Base-by-base conservation (phyloP, 2,113 vertebrate genomes). In the Puntigrus tetrazona region DNA sequence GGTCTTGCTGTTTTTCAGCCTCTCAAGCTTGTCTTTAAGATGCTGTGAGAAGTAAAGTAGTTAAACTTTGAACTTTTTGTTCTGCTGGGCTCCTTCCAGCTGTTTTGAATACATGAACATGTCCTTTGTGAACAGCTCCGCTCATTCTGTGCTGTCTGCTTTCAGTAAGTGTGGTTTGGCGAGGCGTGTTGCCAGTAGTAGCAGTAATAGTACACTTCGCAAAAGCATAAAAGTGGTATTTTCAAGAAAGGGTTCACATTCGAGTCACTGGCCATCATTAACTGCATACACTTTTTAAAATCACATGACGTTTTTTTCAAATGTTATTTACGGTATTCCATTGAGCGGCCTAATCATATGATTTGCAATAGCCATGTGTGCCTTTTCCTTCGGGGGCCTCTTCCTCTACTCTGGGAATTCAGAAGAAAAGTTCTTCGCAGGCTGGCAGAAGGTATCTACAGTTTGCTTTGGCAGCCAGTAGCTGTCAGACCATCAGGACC, bases 381-480 rank as follows among this genome's bases (percentile, higher is more conserved):
- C 47, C 2, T 69, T 65, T 55, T 18, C 25, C 41, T 55, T 50
- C 4, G 11, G 8, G 45, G 11, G 11, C 45, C 63, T 2, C 22
- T 70, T 72, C 47, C 36, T 34, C 20, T n/a, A 31, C 18, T 22
- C 72, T 47, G 45, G 79, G 59, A 82, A 86, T 57, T 31, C 25
- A 86, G 34, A 27, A 47, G 14, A 27, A 75, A 57, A 36, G 3
- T 20, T 27, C 50, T 45, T 41, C 52, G 74, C 52, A 85, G 27
- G 38, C 75, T 79, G 75, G 65, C 25, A 55, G 76, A 47, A 43
- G 34, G 67, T 85, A 70, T 50, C 69, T 69, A 29, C 14, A 43
- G 77, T 86, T 86, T 81, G 63, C 61, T 84, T 67, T 76, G 77
- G 69, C 70, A 69, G 22, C 16, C 59, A 69, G 13, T 69, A 69